phyloP scores from a whole-genome alignment of 2,888 invertebrate genomes.

The Orthosia incerta region DNA sequence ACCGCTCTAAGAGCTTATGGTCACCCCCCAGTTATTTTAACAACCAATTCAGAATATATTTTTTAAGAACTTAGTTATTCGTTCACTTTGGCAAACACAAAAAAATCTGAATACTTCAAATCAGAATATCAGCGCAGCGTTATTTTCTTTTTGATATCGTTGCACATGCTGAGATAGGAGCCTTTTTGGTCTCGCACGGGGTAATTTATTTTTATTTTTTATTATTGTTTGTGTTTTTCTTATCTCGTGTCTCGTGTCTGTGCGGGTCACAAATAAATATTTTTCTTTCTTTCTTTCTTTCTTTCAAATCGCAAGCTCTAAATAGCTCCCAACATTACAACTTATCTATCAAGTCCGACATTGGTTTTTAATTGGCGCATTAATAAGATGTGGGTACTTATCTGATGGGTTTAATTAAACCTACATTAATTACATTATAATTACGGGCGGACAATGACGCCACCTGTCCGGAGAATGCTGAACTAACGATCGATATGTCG shows the following conservation, averaged over 20 bases:
- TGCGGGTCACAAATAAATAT: too few species aligned
- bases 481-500: conserved; percentile 78
- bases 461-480: conserved; percentile 84
- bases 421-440: conserved; percentile 89
- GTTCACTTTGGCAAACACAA: background rate
- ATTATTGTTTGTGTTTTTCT: too few species aligned
- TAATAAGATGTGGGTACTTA: conserved; percentile 81
- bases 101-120: conserved; percentile 2
- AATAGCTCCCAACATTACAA: conserved; percentile 20
- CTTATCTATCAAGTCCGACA: conserved; percentile 59
- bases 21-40: background rate
- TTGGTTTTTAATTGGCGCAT: conserved; percentile 83
- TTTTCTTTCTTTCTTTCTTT: too few species aligned
- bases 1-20: too few species aligned
- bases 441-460: conserved; percentile 85
- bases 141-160: too few species aligned
- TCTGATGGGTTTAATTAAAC: conserved; percentile 86
- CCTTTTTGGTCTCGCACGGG: too few species aligned
- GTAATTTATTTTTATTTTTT: too few species aligned
- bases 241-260: too few species aligned
- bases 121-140: too few species aligned
- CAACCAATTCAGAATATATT: too few species aligned
- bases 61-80: too few species aligned
- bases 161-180: too few species aligned
- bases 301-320: background rate